phyloP scores from a whole-genome alignment of 2,888 invertebrate genomes.

The Sphaerophoria rueppellii region DNA sequence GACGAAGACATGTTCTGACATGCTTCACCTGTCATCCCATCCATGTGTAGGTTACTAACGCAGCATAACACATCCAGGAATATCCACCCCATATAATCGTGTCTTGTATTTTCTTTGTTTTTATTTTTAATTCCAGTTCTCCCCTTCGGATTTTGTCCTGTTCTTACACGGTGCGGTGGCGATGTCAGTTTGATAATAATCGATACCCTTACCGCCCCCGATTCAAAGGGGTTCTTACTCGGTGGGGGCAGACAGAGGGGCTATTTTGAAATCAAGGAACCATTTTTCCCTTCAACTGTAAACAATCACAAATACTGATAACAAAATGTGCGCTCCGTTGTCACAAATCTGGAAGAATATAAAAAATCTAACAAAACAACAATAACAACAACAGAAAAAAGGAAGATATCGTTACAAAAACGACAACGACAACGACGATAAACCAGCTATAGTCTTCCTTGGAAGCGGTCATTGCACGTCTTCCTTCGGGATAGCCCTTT shows the following conservation, averaged over 20 bases:
- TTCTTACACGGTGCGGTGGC: conserved; percentile 34
- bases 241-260: background rate
- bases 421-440: conserved; percentile 1
- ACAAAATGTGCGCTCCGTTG: conserved; percentile 58
- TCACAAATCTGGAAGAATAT: conserved; percentile 47
- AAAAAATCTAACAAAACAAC: background rate
- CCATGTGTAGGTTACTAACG: conserved; percentile 42
- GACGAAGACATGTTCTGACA: conserved; percentile 74
- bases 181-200: conserved; percentile 54
- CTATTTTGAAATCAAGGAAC: background rate
- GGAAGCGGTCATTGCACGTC: conserved; percentile 64
- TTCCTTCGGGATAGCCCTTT: conserved; percentile 60
- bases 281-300: conserved; percentile 52
- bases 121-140: conserved; percentile 1
- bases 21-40: conserved; percentile 74
- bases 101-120: background rate
- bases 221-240: background rate
- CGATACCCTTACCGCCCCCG: conserved; percentile 58
- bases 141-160: background rate
- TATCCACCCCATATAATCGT: conserved; percentile 22
- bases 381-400: background rate
- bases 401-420: conserved; percentile 39
- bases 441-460: conserved; percentile 19
- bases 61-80: conserved; percentile 17
- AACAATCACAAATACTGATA: conserved; percentile 67